Evolutionary conservation across 2,113 vertebrate genomes (phyloP).

Genomic region (Xiphophorus hellerii): DNA sequence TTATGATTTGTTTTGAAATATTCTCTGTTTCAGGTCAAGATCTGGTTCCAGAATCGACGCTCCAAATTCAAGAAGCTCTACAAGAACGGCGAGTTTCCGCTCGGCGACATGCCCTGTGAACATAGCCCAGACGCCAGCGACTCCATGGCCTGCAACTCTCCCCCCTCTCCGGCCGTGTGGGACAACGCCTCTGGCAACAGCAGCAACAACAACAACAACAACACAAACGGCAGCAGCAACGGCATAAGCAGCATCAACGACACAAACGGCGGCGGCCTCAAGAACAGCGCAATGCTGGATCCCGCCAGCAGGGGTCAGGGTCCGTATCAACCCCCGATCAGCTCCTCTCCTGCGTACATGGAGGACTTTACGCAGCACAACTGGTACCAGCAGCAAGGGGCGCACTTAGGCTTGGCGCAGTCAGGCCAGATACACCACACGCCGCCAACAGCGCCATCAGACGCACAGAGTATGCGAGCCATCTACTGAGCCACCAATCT

Average conservation of each 20-base stretch:
- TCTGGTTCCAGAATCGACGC: constrained; percentile 97
- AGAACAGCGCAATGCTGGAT: constrained; percentile 66
- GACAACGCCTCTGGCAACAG: constrained; percentile 75
- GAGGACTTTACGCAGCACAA: constrained; percentile 84
- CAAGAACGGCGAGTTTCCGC: constrained; percentile 91
- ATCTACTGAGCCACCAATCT: constrained; percentile 81
- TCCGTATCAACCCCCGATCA: constrained; percentile 79
- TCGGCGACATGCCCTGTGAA: constrained; percentile 85
- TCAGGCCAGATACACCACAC: constrained; percentile 81
- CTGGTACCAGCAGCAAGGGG: constrained; percentile 89
- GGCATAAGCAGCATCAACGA: constrained; percentile 8
- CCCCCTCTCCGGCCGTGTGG: constrained; percentile 88
- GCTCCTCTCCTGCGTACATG: constrained; percentile 84
- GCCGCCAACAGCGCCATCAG: constrained; percentile 48
- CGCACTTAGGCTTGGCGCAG: constrained; percentile 80
- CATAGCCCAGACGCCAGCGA: constrained; percentile 95
- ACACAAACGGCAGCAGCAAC: not conserved
- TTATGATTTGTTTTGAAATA: not conserved
- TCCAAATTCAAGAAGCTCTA: constrained; percentile 97
- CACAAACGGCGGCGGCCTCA: constrained; percentile 16
- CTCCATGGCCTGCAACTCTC: constrained; percentile 94
- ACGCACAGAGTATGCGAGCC: constrained; percentile 82
- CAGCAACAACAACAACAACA: constrained; percentile 4
- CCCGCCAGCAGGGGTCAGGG: constrained; percentile 80
- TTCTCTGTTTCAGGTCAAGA: constrained; percentile 85